phyloP scores from a whole-genome alignment of 2,888 invertebrate genomes.

The Euclidia mi region DNA sequence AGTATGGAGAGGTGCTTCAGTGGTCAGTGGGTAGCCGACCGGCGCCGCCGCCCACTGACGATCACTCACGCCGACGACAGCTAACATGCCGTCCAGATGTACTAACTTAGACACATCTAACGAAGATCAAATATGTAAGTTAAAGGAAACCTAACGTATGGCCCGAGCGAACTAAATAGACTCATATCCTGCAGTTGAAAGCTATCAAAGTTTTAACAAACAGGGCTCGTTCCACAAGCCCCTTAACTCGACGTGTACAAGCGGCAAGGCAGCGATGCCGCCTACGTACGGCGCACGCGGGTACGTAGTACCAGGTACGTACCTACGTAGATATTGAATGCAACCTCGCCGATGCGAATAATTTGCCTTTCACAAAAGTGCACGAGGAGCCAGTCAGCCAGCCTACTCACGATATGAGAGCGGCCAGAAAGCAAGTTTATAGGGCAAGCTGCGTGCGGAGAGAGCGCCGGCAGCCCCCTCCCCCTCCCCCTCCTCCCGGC shows the following conservation, averaged over 20 bases:
- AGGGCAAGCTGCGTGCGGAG: constrained; percentile 74
- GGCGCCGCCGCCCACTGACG: no score
- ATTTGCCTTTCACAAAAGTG: constrained; percentile 82
- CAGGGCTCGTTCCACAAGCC: neutral
- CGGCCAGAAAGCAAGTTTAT: constrained; percentile 80
- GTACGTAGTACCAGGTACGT: neutral
- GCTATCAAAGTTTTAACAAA: neutral
- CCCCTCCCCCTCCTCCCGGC: constrained; percentile 29
- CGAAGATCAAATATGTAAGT: no score
- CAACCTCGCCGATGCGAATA: constrained; percentile 57
- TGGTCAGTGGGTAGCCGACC: no score
- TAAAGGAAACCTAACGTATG: no score
- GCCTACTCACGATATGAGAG: constrained; percentile 77
- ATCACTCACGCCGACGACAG: no score
- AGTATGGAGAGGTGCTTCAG: no score
- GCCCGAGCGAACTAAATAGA: no score
- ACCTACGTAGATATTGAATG: constrained; percentile 36
- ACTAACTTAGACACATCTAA: no score
- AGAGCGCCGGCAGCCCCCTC: constrained; percentile 49
- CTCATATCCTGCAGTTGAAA: no score
- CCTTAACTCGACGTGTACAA: constrained; percentile 4
- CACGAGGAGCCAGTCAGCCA: constrained; percentile 61
- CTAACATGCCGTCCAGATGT: no score
- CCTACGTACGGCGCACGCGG: no score
- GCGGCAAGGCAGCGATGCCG: neutral